phyloP scores from a whole-genome alignment of 1,140 invertebrate species.

The Cyphomyrmex costatus region DNA sequence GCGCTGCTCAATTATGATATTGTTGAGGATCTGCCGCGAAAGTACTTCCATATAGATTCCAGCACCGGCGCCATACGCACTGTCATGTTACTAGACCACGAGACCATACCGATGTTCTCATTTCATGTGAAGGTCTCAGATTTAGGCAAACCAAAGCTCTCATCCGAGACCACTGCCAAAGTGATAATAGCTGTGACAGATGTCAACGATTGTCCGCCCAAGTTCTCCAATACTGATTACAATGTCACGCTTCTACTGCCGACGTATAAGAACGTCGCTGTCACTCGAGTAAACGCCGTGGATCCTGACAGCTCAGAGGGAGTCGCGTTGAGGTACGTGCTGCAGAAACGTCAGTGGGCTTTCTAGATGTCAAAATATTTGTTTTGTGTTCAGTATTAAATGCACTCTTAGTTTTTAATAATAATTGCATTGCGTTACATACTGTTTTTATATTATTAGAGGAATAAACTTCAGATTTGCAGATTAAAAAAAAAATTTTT shows the following conservation, averaged over 20 bases:
- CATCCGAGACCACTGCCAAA: conserved; percentile 91
- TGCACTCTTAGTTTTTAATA: conserved; percentile 2
- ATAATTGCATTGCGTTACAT: background rate
- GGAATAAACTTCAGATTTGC: background rate
- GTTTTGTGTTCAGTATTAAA: background rate
- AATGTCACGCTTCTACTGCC: conserved; percentile 93
- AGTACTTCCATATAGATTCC: conserved; percentile 95
- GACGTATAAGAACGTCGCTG: conserved; percentile 91
- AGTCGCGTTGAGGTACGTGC: conserved; percentile 87
- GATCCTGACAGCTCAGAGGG: conserved; percentile 91
- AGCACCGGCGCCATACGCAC: conserved; percentile 95
- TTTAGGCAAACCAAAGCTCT: conserved; percentile 93
- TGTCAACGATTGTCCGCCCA: conserved; percentile 95
- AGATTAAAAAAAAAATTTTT: background rate
- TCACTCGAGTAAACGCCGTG: conserved; percentile 90
- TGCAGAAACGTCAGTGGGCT: background rate
- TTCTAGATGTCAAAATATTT: background rate
- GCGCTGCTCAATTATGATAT: conserved; percentile 94
- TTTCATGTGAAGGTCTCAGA: conserved; percentile 96
- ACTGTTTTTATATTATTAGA: background rate
- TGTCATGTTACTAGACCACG: conserved; percentile 93
- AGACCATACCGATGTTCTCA: conserved; percentile 90
- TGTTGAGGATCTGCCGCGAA: conserved; percentile 90
- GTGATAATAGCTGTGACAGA: conserved; percentile 93
- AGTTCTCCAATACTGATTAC: conserved; percentile 91